Percentiles rank a stretch among this genome's conserved stretches.
phyloP scores from a whole-genome alignment of 2,797 vertebrate genomes.

The Vespertilio murinus region DNA sequence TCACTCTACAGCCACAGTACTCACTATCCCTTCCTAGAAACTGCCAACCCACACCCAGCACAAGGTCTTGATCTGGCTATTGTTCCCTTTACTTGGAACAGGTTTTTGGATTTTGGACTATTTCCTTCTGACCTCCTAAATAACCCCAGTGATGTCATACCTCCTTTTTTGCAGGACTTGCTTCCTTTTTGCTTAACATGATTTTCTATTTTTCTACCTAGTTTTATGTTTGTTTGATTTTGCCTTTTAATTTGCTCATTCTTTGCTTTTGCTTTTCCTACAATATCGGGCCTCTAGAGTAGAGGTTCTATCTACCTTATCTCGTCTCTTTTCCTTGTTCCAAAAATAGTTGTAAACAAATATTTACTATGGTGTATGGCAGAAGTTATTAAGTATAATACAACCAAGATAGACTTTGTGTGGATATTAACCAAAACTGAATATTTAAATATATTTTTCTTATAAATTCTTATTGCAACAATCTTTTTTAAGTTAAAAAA shows the following conservation, averaged over 20 bases:
- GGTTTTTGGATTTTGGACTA: neutral
- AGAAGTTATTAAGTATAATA: neutral
- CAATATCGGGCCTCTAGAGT: neutral
- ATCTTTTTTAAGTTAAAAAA: neutral
- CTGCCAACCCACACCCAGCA: neutral
- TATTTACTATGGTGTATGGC: neutral
- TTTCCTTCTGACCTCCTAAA: neutral
- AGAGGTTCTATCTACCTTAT: neutral
- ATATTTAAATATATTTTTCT: neutral
- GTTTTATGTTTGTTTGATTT: neutral
- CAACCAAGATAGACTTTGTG: neutral
- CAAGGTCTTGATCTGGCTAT: neutral
- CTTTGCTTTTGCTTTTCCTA: neutral
- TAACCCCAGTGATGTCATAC: neutral
- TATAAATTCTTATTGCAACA: neutral
- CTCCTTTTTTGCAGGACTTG: neutral
- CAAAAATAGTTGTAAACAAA: neutral
- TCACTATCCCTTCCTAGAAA: neutral
- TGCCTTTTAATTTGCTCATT: neutral
- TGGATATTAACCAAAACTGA: neutral
- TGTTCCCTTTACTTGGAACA: neutral
- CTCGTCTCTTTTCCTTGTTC: neutral
- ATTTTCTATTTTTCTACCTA: neutral
- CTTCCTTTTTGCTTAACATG: neutral
- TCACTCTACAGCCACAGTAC: neutral